Base-by-base conservation (phyloP, 2,888 invertebrate genomes). In the Mythimna vitellina region DNA sequence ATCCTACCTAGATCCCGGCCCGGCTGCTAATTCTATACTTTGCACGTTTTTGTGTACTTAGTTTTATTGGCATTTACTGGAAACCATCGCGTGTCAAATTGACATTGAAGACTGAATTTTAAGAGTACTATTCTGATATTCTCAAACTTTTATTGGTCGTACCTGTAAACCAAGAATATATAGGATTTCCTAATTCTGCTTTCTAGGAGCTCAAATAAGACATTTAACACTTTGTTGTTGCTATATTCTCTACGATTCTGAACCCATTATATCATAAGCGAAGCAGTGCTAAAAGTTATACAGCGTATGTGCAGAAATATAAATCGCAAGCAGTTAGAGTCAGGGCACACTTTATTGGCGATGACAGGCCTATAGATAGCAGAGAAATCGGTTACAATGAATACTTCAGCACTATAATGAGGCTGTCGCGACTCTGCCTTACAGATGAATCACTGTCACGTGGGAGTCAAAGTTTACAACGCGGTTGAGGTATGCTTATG, bases 61-160 rank as follows among this genome's bases (percentile, higher is more conserved):
- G 49, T 65, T 72, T 71, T 69, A 72, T 65, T 73, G 38, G 54
- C 20, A 35, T 69, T 73, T 62, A 42, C 51, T 62, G 57, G 62
- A 65, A 51, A 10, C 25, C 64, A 74, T 82, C 63, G 76, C 84
- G 73, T 81, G 84, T 62, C 64, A 75, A 69, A 71, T 65, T 83
- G 80, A 70, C 82, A 86, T 78, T 76, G 70, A 73, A 67, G 38
- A 17, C 53, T 60, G 62, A 42, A 62, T 60, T 66, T 66, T 56
- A 70, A 72, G 10, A 65, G 8, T 14, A 4, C 1, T 60, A n/a
- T 54, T 42, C 12, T 35, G n/a, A 6, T 42, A n/a, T 7, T 49
- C 17, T 65, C 5, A 14, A 9, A 42, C 1, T 6, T 22, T n/a
- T 35, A 29, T 64, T 7, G 12, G 17, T 38, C 35, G n/a, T 8